These are phyloP conservation scores for Spicauda simplicius DNA, from an alignment of 2,888 invertebrate genomes.

Conservation along the genomic window DNA sequence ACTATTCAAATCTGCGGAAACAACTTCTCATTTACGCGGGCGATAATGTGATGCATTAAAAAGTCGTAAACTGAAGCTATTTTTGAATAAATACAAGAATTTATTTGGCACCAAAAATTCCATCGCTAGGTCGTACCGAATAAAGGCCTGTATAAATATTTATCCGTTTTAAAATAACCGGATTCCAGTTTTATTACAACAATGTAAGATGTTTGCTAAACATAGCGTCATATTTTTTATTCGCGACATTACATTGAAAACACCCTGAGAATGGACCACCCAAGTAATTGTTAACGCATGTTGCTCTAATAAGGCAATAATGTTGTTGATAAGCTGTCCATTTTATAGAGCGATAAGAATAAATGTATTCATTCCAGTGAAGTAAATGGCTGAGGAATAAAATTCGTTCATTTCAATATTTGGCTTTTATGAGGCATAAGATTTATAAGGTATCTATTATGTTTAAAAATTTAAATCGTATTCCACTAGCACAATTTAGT, in stretches of 20 bases:
- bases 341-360: constrained; percentile 37
- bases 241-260: constrained; percentile 53
- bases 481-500: too few relatives aligned
- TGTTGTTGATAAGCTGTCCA: constrained; percentile 62
- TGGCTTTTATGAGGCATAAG: not conserved
- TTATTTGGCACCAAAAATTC: constrained; percentile 2
- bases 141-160: constrained; percentile 16
- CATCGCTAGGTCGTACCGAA: not conserved
- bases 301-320: constrained; percentile 63
- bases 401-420: constrained; percentile 4
- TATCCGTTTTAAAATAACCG: constrained; percentile 19
- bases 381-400: constrained; percentile 5
- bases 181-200: constrained; percentile 47
- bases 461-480: too few relatives aligned
- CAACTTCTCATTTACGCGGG: not conserved
- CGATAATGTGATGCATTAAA: not conserved
- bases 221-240: constrained; percentile 52
- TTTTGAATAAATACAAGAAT: not conserved
- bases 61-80: not conserved
- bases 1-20: not conserved
- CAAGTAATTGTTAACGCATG: constrained; percentile 53
- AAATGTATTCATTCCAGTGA: constrained; percentile 18
- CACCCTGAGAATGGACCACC: constrained; percentile 51
- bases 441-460: too few relatives aligned
- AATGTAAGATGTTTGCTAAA: constrained; percentile 63